Percentiles rank a stretch among this genome's conserved stretches.
phyloP scores from a whole-genome alignment of 2,888 invertebrate species.

The Amblyjoppa fuscipennis region DNA sequence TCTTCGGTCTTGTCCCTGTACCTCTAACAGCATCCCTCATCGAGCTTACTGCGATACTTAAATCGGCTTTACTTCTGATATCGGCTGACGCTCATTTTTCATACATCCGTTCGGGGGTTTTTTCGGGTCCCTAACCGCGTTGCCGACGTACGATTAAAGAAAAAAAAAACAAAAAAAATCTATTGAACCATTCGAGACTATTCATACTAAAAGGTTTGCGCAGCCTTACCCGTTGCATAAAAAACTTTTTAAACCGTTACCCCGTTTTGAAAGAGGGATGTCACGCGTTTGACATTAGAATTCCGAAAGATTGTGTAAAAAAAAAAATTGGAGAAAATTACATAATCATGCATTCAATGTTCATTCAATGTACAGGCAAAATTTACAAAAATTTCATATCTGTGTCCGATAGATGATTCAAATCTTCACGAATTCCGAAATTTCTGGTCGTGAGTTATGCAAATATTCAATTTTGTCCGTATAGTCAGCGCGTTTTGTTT shows the following conservation, averaged over 20 bases:
- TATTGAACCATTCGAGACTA: not conserved
- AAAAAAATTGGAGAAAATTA: not conserved
- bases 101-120: not conserved
- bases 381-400: not conserved
- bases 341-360: not conserved
- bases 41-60: not conserved
- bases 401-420: not conserved
- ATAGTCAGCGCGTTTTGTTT: not conserved
- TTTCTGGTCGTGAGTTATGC: not conserved
- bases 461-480: not conserved
- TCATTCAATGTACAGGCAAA: not conserved
- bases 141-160: not conserved
- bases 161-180: conserved; percentile 13
- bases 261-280: not conserved
- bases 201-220: not conserved
- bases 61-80: not conserved
- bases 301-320: not conserved
- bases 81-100: not conserved
- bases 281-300: not conserved
- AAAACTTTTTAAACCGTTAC: not conserved
- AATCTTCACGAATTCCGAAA: not conserved
- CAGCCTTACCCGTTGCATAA: not conserved
- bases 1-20: conserved; percentile 1
- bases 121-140: not conserved
- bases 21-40: conserved; percentile 20